Evolutionary conservation across 2,888 invertebrate species (phyloP).

Genomic region (Polydrusus cervinus): DNA sequence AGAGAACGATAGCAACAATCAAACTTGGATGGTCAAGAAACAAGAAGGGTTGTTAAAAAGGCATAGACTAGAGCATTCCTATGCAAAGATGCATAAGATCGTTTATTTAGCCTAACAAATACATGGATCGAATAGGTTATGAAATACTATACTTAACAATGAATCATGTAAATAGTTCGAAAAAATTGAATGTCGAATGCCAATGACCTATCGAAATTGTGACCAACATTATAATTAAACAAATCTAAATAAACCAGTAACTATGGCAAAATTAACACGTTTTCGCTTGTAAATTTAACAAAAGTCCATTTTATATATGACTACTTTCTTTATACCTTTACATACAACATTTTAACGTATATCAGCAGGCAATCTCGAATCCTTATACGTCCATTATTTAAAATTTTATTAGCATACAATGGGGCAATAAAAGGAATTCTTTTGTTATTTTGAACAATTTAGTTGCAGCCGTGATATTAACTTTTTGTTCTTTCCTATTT

Average conservation of each 20-base stretch:
- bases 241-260: slow-evolving; percentile 12
- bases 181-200: not conserved
- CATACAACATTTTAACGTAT: slow-evolving; percentile 32
- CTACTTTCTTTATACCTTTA: slow-evolving; percentile 25
- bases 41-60: too few relatives aligned
- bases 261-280: slow-evolving; percentile 17
- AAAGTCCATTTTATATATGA: slow-evolving; percentile 27
- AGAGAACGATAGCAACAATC: too few relatives aligned
- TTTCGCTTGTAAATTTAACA: slow-evolving; percentile 13
- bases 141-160: too few relatives aligned
- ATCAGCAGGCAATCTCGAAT: slow-evolving; percentile 33
- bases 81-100: too few relatives aligned
- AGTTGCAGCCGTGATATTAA: slow-evolving; percentile 48
- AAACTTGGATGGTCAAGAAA: too few relatives aligned
- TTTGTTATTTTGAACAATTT: slow-evolving; percentile 54
- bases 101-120: too few relatives aligned
- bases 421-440: slow-evolving; percentile 51
- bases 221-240: slow-evolving; percentile 3
- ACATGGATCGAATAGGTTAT: too few relatives aligned
- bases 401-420: slow-evolving; percentile 55
- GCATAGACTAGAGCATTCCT: too few relatives aligned
- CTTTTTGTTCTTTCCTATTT: slow-evolving; percentile 50
- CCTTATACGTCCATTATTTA: slow-evolving; percentile 49
- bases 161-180: not conserved
- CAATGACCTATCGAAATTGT: not conserved